These are phyloP conservation scores for Alviniconcha marisindica DNA, from an alignment of 1,140 invertebrate genomes.

Conservation along the genomic window DNA sequence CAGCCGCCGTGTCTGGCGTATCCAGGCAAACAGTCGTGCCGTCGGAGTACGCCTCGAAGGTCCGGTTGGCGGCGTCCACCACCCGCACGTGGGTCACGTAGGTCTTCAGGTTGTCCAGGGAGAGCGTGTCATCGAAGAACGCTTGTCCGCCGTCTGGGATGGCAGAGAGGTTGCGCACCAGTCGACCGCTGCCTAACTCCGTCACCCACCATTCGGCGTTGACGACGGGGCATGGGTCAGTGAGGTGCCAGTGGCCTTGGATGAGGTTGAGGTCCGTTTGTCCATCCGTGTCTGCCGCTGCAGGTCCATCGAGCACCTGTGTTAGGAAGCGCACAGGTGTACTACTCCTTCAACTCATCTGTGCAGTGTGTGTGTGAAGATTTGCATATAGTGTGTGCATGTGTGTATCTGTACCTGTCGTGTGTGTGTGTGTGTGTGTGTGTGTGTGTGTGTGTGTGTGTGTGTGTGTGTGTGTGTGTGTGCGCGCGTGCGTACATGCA, in stretches of 20 bases:
- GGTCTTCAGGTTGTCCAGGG: constrained; percentile 45
- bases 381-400: too few relatives aligned
- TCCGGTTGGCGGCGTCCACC: constrained; percentile 51
- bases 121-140: constrained; percentile 51
- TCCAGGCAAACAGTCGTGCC: constrained; percentile 53
- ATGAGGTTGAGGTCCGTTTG: constrained; percentile 46
- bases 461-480: too few relatives aligned
- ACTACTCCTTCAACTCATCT: too few relatives aligned
- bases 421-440: too few relatives aligned
- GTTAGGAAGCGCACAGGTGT: not conserved
- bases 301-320: constrained; percentile 49
- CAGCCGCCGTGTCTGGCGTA: constrained; percentile 46
- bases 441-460: too few relatives aligned
- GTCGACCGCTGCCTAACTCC: constrained; percentile 32
- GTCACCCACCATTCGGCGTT: constrained; percentile 49
- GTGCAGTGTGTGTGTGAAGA: too few relatives aligned
- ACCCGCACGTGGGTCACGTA: constrained; percentile 48
- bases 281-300: constrained; percentile 27
- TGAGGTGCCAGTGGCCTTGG: constrained; percentile 45
- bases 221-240: constrained; percentile 46
- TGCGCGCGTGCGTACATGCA: too few relatives aligned
- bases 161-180: constrained; percentile 38
- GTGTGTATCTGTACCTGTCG: too few relatives aligned
- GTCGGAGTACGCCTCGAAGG: constrained; percentile 43
- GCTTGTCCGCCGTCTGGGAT: constrained; percentile 17